phyloP scores from a whole-genome alignment of 2,797 vertebrate species.

The Lithobates sylvaticus region DNA sequence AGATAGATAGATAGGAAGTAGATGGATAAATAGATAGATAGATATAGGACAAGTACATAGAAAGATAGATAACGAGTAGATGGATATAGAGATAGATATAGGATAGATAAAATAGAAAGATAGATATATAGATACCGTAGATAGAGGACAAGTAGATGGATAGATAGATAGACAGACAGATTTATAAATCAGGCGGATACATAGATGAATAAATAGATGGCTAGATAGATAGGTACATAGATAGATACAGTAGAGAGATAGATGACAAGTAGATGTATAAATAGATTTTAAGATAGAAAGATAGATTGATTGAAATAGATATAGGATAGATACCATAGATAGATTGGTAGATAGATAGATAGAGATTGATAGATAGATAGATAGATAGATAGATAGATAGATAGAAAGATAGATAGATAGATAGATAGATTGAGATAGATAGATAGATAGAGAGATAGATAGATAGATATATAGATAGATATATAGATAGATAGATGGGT shows the following conservation, averaged over 20 bases:
- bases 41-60: background rate
- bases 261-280: background rate
- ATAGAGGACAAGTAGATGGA: background rate
- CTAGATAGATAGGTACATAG: too few species aligned
- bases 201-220: too few species aligned
- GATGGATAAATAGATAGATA: background rate
- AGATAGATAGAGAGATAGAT: too few species aligned
- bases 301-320: background rate
- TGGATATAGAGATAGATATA: too few species aligned
- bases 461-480: too few species aligned
- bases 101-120: too few species aligned
- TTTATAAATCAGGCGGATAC: too few species aligned
- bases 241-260: background rate
- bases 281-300: too few species aligned
- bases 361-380: conserved; percentile 2
- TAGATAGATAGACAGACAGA: too few species aligned
- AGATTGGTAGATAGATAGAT: background rate
- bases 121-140: too few species aligned
- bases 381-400: background rate
- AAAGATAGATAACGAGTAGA: background rate
- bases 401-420: too few species aligned
- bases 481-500: background rate
- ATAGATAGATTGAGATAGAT: too few species aligned
- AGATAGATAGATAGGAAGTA: background rate
- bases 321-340: conserved; percentile 8